Base-by-base conservation (phyloP, 35 echinoderm and acorn worm genomes). In the Stichopus chloronotus region DNA sequence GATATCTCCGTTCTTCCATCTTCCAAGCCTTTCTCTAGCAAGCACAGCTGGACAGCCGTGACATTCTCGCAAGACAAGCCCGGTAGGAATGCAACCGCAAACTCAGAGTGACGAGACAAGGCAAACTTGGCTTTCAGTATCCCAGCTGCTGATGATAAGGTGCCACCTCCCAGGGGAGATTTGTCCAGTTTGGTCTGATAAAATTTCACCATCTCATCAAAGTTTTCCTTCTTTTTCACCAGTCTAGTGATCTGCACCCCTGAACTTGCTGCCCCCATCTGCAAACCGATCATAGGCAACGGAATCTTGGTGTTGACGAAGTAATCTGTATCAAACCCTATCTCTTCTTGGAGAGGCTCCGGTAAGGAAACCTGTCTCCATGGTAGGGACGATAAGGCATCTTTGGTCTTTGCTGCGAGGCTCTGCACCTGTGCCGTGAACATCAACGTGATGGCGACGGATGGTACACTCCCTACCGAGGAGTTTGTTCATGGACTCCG, bases 181-280 rank as follows among this genome's bases (percentile, higher is more conserved):
- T 17, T 53, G 52, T 55, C 60, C 0, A 89, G 21, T 60, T 89
- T 59, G 25, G 17, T 76, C n/a, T 58, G 56, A 63, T 98, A 98
- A 57, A 98, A 98, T 23, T 92, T n/a, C 14, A 95, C 92, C 94
- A 95, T 95, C 43, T 21, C 72, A 53, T 98, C 94, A 95, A 94
- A 95, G 65, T 94, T 95, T n/a, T 56, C 78, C 68, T 87, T 63
- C 59, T 92, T 83, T 76, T 88, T 57, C 19, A 95, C 96, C 20
- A 98, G 90, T 4, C 84, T 90, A 21, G 93, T 79, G 21, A 98
- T 76, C 53, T 92, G 94, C 5, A 95, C 92, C 5, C 96, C 96
- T 5, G 94, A 72, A 81, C 78, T 65, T 17, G 92, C 72, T 17
- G 88, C 90, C 8, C 94, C 96, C 2, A 92, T 95, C 65, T 90